A percentile compares a stretch with the other conserved stretches of the same genome.
phyloP scores from a whole-genome alignment of 2,888 invertebrate genomes.

The Melolontha melolontha region DNA sequence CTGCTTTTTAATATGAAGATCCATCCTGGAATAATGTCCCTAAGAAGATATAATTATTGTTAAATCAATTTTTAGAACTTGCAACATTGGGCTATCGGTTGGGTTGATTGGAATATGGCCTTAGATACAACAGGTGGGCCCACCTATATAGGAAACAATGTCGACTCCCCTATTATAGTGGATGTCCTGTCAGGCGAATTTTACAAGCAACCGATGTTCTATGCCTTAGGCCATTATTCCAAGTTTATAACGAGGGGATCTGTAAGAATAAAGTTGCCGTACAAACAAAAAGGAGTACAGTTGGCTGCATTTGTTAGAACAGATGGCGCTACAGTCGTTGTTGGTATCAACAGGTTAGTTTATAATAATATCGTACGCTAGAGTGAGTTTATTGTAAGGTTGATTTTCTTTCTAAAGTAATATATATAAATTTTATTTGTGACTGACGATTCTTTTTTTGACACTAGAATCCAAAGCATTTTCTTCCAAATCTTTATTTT shows the following conservation, averaged over 20 bases:
- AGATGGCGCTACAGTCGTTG: constrained; percentile 65
- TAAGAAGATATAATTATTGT: no score
- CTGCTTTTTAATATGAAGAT: no score
- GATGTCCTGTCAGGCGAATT: constrained; percentile 75
- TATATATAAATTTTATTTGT: no score
- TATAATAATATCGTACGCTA: no score
- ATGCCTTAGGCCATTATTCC: constrained; percentile 83
- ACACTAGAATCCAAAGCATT: no score
- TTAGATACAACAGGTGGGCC: constrained; percentile 83
- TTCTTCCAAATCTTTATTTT: no score
- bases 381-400: no score
- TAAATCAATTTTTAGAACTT: constrained; percentile 69
- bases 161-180: constrained; percentile 84
- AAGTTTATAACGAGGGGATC: constrained; percentile 76
- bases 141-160: constrained; percentile 81
- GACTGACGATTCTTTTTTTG: no score
- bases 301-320: constrained; percentile 69
- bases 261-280: constrained; percentile 58
- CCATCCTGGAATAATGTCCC: no score
- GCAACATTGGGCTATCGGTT: constrained; percentile 81
- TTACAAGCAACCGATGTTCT: constrained; percentile 91
- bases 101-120: constrained; percentile 93
- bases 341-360: constrained; percentile 70
- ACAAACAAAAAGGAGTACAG: constrained; percentile 59
- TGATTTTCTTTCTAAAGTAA: no score